phyloP scores from a whole-genome alignment of 1,140 invertebrate genomes.

The Sitobion miscanthi region DNA sequence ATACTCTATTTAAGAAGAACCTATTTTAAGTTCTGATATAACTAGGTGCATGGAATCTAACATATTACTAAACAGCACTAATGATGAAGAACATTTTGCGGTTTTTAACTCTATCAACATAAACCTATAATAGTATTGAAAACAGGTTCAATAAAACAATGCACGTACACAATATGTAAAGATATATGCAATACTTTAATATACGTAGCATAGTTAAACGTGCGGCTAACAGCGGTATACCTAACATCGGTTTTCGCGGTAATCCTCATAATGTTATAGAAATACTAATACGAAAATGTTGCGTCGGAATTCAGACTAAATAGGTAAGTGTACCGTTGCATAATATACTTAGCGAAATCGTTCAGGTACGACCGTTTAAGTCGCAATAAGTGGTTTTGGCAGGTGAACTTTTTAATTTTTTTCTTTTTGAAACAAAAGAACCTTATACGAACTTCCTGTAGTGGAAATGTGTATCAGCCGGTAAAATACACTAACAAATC shows the following conservation, averaged over 20 bases:
- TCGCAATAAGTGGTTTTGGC: not conserved
- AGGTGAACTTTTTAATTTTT: not conserved
- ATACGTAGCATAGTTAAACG: not conserved
- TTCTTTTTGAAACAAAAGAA: slow-evolving; percentile 16
- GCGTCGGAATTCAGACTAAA: not conserved
- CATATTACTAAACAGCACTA: not conserved
- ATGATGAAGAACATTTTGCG: not conserved
- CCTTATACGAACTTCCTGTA: not conserved
- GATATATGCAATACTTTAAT: not conserved
- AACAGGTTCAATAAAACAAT: not conserved
- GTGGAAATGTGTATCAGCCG: not conserved
- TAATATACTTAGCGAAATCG: not conserved
- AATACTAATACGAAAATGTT: not conserved
- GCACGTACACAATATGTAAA: not conserved
- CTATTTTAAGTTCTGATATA: not conserved
- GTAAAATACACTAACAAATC: not conserved
- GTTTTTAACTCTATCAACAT: not conserved
- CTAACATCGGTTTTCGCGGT: not conserved
- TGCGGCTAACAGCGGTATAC: not conserved
- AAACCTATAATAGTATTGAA: not conserved
- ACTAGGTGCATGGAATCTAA: not conserved
- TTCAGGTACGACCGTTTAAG: not conserved
- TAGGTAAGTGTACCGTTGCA: not conserved
- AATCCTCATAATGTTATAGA: not conserved
- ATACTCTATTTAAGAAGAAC: not conserved